phyloP scores from a whole-genome alignment of 2,888 invertebrate genomes.

The Prenolepis imparis region DNA sequence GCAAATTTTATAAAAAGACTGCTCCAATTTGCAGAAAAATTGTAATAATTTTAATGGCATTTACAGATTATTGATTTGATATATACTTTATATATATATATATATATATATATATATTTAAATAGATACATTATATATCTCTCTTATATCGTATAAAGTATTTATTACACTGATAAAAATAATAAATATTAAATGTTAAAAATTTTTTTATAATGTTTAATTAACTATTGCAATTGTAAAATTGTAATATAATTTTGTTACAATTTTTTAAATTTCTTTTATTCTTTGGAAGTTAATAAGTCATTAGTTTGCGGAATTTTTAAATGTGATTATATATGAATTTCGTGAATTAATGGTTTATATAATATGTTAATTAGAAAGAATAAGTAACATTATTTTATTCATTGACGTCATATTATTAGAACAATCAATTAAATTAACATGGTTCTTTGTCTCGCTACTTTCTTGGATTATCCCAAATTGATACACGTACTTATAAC shows the following conservation, averaged over 20 bases:
- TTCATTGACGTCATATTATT: not conserved
- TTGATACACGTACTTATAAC: constrained; percentile 64
- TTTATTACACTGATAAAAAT: not conserved
- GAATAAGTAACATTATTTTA: not conserved
- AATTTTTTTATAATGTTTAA: not conserved
- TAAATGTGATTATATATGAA: not conserved
- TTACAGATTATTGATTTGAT: not conserved
- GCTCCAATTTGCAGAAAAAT: not conserved
- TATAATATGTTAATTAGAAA: not conserved
- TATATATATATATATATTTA: no score
- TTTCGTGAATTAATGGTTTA: not conserved
- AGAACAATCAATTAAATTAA: constrained; percentile 10
- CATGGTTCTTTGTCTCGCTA: constrained; percentile 23
- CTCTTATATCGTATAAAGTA: not conserved
- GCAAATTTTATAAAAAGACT: not conserved
- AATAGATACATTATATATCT: not conserved
- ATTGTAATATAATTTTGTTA: not conserved
- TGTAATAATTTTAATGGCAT: not conserved
- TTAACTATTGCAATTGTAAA: not conserved
- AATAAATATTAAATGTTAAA: not conserved
- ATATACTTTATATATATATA: not conserved
- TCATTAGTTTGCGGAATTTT: not conserved
- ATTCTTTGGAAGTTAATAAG: not conserved
- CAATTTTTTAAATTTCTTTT: not conserved
- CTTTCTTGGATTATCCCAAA: constrained; percentile 51